phyloP scores from a whole-genome alignment of 2,888 invertebrate species.

The Eumacrocentrus americanus region DNA sequence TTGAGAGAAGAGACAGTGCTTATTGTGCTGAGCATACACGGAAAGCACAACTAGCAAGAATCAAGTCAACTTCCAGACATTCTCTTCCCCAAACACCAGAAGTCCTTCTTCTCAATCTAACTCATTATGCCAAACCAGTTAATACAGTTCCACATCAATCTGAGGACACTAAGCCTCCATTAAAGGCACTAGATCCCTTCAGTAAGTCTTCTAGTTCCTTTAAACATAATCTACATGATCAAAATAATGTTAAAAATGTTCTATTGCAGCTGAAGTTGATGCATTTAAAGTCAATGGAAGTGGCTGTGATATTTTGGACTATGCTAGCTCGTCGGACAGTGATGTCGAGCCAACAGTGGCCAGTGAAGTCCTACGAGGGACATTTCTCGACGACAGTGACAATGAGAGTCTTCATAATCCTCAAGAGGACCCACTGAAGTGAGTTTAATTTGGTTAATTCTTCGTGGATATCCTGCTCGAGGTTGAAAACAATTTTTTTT shows the following conservation, averaged over 20 bases:
- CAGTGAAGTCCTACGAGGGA: slow-evolving; percentile 69
- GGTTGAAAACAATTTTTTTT: background rate
- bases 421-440: slow-evolving; percentile 78
- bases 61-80: slow-evolving; percentile 68
- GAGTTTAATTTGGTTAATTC: slow-evolving; percentile 52
- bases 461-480: too few species aligned
- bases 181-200: slow-evolving; percentile 67
- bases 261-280: slow-evolving; percentile 65
- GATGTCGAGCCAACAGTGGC: slow-evolving; percentile 72
- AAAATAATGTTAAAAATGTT: slow-evolving; percentile 16
- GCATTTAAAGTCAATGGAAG: slow-evolving; percentile 64
- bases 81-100: slow-evolving; percentile 73
- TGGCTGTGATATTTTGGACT: slow-evolving; percentile 69
- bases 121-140: slow-evolving; percentile 67
- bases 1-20: slow-evolving; percentile 74
- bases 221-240: slow-evolving; percentile 14
- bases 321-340: slow-evolving; percentile 77
- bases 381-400: slow-evolving; percentile 74
- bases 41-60: slow-evolving; percentile 69
- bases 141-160: slow-evolving; percentile 61
- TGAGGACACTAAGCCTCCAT: slow-evolving; percentile 60
- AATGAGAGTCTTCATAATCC: slow-evolving; percentile 80
- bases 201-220: slow-evolving; percentile 60
- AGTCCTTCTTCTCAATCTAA: slow-evolving; percentile 69
- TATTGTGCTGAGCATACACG: slow-evolving; percentile 75